Evolutionary conservation across 2,113 vertebrate species (phyloP).

Genomic region (Benitochromis conjunctus): DNA sequence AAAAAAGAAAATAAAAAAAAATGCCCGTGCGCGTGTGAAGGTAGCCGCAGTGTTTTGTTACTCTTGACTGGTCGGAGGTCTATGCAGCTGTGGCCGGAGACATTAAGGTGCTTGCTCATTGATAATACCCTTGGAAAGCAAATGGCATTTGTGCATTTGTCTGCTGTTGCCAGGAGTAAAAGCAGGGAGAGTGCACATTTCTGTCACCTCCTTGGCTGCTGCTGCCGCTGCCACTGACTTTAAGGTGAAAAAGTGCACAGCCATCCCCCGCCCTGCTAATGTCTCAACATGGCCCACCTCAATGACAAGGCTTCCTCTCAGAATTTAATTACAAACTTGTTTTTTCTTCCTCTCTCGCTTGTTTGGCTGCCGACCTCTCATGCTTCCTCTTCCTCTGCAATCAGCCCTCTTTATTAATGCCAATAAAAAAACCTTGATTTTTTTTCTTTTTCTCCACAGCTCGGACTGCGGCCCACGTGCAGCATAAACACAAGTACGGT

Average conservation of each 20-base stretch:
- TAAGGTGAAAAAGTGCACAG: background rate
- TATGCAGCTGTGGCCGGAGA: background rate
- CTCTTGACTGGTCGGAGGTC: background rate
- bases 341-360: background rate
- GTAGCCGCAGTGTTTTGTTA: background rate
- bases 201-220: constrained; percentile 3
- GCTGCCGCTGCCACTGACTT: background rate
- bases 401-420: constrained; percentile 34
- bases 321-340: constrained; percentile 40
- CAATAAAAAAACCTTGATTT: constrained; percentile 14
- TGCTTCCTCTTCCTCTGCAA: constrained; percentile 8
- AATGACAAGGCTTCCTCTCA: constrained; percentile 32
- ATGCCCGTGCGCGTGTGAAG: background rate
- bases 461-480: background rate
- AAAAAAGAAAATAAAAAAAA: background rate
- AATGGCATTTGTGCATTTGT: background rate
- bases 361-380: background rate
- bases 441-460: background rate
- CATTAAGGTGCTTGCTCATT: background rate
- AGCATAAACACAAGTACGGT: background rate
- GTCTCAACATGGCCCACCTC: constrained; percentile 8
- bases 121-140: background rate
- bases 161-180: background rate
- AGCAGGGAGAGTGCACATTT: background rate
- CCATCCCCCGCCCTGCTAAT: background rate